Evolutionary conservation across 2,113 vertebrate genomes (phyloP).

Genomic region (Cyprinus carpio): DNA sequence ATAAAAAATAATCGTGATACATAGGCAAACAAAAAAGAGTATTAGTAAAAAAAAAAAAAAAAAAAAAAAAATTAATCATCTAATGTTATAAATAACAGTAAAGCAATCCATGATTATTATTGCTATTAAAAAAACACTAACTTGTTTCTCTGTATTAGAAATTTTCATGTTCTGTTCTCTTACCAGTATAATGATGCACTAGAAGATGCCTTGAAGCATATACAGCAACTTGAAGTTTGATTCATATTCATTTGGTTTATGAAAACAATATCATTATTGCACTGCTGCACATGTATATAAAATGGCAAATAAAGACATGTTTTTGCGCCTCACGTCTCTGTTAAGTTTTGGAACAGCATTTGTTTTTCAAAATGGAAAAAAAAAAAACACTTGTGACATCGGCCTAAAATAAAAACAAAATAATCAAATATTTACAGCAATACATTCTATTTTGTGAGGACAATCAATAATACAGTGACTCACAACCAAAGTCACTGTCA

Average conservation of each 20-base stretch:
- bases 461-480: background rate
- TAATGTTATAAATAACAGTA: background rate
- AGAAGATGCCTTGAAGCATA: background rate
- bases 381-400: background rate
- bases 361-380: background rate
- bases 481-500: background rate
- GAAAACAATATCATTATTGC: slow-evolving; percentile 1
- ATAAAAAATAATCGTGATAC: background rate
- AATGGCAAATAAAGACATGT: background rate
- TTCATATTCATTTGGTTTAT: slow-evolving; percentile 8
- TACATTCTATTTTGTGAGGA: background rate
- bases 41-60: no score
- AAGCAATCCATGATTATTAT: background rate
- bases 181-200: background rate
- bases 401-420: background rate
- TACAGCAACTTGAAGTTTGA: background rate
- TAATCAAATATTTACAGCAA: background rate
- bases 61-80: background rate
- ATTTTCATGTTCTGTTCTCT: background rate
- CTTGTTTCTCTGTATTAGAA: background rate
- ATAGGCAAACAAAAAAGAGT: no score
- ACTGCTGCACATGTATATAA: background rate
- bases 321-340: background rate
- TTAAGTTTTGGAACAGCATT: background rate
- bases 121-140: no score